A percentile compares a stretch with the other conserved stretches of the same genome.
Conservation (phyloP, 1,140 invertebrate species). For the Drosophila subobscura region DNA sequence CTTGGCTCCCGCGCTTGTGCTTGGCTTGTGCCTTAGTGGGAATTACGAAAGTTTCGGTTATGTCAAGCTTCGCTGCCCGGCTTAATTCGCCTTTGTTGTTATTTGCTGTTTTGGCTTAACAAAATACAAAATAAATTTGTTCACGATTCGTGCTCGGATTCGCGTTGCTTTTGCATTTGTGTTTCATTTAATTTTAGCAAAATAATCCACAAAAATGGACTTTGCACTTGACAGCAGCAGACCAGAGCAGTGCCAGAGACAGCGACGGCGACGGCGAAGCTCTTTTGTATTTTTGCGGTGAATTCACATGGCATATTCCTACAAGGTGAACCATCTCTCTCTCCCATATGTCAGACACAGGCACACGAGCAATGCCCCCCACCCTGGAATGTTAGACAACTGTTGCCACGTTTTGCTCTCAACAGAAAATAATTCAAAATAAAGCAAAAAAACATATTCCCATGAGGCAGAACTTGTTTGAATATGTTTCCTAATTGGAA, state of each 20-base stretch:
- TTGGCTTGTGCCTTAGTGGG: neutral
- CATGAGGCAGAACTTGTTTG: conserved; percentile 14
- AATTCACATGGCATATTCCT: conserved; percentile 23
- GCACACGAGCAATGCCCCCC: no score
- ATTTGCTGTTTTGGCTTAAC: conserved; percentile 21
- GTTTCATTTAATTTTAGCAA: conserved; percentile 79
- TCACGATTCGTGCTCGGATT: conserved; percentile 61
- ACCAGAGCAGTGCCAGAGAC: no score
- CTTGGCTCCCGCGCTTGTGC: no score
- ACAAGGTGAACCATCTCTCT: no score
- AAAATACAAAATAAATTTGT: conserved; percentile 47
- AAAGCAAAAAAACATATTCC: conserved; percentile 19
- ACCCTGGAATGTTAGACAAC: conserved; percentile 36
- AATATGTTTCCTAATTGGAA: conserved; percentile 27
- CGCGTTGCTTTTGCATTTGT: conserved; percentile 53
- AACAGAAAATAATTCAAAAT: conserved; percentile 46
- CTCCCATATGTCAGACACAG: no score
- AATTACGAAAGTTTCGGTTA: conserved; percentile 26
- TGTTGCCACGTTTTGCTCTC: conserved; percentile 72
- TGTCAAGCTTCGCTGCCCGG: conserved; percentile 10
- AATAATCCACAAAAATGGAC: conserved; percentile 67
- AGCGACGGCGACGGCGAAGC: conserved; percentile 12
- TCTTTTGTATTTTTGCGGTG: conserved; percentile 55
- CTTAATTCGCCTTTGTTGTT: conserved; percentile 27
- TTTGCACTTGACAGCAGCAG: conserved; percentile 59